A percentile compares a stretch with the other conserved stretches of the same genome.
These are phyloP conservation scores for Harpalus rubripes DNA, from an alignment of 2,888 invertebrate species.

Conservation along the genomic window DNA sequence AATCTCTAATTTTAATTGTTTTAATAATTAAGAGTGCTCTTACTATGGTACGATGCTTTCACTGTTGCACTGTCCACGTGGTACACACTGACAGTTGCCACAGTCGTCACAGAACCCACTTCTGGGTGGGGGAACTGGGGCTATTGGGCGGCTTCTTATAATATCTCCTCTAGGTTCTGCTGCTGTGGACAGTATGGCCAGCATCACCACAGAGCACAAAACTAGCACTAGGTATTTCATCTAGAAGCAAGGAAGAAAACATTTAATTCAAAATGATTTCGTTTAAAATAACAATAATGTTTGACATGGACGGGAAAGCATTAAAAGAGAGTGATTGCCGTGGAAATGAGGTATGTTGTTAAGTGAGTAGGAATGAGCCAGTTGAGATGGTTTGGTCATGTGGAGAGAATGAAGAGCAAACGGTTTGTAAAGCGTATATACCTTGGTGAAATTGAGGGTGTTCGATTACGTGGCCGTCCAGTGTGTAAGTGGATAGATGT, in stretches of 20 bases:
- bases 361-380: too few species aligned
- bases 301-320: too few species aligned
- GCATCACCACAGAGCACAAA: neutral
- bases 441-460: too few species aligned
- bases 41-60: constrained; percentile 35
- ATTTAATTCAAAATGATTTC: neutral
- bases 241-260: neutral
- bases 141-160: neutral
- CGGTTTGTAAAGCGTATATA: too few species aligned
- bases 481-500: too few species aligned
- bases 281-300: too few species aligned
- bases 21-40: neutral
- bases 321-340: too few species aligned
- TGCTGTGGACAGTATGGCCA: neutral
- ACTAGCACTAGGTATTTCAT: constrained; percentile 17
- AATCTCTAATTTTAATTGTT: too few species aligned
- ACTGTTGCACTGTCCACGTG: neutral
- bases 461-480: too few species aligned
- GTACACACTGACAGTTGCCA: constrained; percentile 28
- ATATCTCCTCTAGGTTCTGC: neutral
- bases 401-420: too few species aligned
- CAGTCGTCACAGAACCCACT: constrained; percentile 22
- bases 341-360: too few species aligned
- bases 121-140: constrained; percentile 14
- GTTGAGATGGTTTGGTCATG: too few species aligned